A percentile compares a stretch with the other conserved stretches of the same genome.
Evolutionary conservation across 1,140 invertebrate genomes (phyloP).

Genomic region (Periplaneta americana): DNA sequence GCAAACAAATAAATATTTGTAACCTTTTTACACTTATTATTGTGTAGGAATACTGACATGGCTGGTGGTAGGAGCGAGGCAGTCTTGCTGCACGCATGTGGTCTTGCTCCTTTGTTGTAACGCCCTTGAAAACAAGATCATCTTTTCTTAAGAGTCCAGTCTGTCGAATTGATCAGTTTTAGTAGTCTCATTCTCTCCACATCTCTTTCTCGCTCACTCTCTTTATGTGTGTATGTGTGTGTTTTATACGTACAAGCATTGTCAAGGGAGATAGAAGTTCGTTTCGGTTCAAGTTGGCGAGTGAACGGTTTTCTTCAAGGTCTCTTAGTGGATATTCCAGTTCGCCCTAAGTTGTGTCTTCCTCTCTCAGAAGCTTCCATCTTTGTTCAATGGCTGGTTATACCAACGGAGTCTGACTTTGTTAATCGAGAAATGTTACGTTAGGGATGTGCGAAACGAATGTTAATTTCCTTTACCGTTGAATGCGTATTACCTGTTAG

Average conservation of each 20-base stretch:
- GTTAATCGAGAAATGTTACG: background rate
- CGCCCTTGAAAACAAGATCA: background rate
- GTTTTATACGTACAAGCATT: background rate
- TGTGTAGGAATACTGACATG: too few relatives aligned
- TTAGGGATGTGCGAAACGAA: background rate
- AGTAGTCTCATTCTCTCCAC: too few relatives aligned
- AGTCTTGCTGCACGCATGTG: background rate
- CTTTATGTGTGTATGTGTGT: background rate
- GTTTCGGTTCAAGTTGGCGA: background rate
- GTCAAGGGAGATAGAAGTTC: background rate
- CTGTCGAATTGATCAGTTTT: background rate
- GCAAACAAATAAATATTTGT: too few relatives aligned
- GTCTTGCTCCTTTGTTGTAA: background rate
- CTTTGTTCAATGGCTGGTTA: background rate
- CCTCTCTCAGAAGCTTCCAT: background rate
- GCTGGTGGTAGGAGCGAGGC: background rate
- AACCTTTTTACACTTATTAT: too few relatives aligned
- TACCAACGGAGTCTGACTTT: too few relatives aligned
- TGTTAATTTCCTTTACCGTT: too few relatives aligned
- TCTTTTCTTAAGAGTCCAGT: background rate
- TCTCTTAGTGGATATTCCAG: background rate
- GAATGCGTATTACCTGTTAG: too few relatives aligned
- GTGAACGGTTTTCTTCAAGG: background rate
- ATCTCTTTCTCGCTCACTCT: too few relatives aligned
- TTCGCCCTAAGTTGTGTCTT: background rate